These are phyloP conservation scores for Tachystola acroxantha DNA, from an alignment of 2,888 invertebrate species.

Conservation along the genomic window DNA sequence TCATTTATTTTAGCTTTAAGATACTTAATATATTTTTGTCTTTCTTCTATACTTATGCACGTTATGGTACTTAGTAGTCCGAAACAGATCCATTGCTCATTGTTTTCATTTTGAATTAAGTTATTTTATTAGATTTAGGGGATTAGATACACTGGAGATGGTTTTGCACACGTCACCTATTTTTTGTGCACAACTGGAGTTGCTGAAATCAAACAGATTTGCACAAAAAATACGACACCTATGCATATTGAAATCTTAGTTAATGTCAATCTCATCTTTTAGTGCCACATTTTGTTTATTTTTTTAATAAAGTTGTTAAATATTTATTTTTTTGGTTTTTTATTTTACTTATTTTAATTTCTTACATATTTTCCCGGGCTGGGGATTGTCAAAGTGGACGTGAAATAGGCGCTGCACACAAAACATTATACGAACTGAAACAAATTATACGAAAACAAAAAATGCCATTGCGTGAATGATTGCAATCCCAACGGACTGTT, in stretches of 20 bases:
- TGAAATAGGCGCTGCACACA: constrained; percentile 70
- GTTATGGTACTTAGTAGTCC: constrained; percentile 49
- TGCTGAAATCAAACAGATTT: constrained; percentile 14
- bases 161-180: constrained; percentile 19
- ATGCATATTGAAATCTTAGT: constrained; percentile 28
- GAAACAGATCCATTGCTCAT: constrained; percentile 49
- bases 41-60: constrained; percentile 37
- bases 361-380: constrained; percentile 30
- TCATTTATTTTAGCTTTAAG: constrained; percentile 25
- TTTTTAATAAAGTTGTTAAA: constrained; percentile 57
- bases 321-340: constrained; percentile 36
- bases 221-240: constrained; percentile 36
- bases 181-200: constrained; percentile 31
- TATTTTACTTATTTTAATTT: constrained; percentile 39
- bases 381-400: constrained; percentile 72
- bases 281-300: constrained; percentile 39
- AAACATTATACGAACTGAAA: constrained; percentile 48
- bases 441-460: constrained; percentile 40
- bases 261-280: constrained; percentile 42
- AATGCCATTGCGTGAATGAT: constrained; percentile 53
- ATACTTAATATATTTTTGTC: constrained; percentile 19
- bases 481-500: constrained; percentile 34
- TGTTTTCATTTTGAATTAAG: constrained; percentile 14
- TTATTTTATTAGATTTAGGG: constrained; percentile 27
- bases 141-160: constrained; percentile 22